Evolutionary conservation across 2,888 invertebrate species (phyloP).

Genomic region (Drosophila pullipes): DNA sequence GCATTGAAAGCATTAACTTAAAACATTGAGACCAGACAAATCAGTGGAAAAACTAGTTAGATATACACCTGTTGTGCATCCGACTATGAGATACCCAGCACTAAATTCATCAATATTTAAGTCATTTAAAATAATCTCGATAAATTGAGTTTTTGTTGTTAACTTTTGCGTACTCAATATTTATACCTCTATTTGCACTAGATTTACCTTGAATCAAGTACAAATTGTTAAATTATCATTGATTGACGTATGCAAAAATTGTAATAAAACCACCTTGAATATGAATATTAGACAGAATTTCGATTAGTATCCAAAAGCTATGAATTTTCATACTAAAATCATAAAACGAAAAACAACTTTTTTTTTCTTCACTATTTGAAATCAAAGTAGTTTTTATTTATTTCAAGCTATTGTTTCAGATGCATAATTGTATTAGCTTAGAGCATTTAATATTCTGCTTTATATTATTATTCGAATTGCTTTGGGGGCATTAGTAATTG

Average conservation of each 20-base stretch:
- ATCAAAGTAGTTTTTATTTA: neutral
- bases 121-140: neutral
- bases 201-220: neutral
- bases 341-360: neutral
- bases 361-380: neutral
- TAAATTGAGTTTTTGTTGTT: neutral
- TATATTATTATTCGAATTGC: neutral
- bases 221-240: neutral
- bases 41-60: constrained; percentile 4
- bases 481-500: constrained; percentile 23
- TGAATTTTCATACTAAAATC: neutral
- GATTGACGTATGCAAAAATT: neutral
- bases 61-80: neutral
- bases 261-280: neutral
- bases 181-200: neutral
- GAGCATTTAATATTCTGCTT: neutral
- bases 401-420: neutral
- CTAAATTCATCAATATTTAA: neutral
- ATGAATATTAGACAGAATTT: neutral
- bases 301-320: neutral
- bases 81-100: constrained; percentile 4
- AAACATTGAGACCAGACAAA: neutral
- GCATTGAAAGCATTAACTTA: constrained; percentile 36
- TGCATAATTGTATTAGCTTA: neutral
- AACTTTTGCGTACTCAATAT: neutral